Percentiles rank a stretch among this genome's conserved stretches.
Evolutionary conservation across 2,888 invertebrate genomes (phyloP).

Genomic region (Apodemia hepburni): DNA sequence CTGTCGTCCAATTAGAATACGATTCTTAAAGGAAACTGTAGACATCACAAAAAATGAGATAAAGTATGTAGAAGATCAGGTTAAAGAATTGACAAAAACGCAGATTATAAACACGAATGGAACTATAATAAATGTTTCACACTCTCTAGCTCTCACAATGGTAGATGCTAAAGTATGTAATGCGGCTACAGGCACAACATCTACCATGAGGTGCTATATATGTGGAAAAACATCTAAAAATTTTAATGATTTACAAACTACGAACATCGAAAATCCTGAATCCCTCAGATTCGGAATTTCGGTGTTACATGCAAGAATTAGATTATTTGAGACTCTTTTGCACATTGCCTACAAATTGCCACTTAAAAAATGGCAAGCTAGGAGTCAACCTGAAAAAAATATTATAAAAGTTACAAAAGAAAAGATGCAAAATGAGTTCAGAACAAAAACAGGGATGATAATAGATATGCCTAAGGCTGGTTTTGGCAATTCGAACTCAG

Average conservation of each 20-base stretch:
- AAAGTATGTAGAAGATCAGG: constrained; percentile 7
- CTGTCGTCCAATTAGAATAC: constrained; percentile 18
- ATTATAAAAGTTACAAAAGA: constrained; percentile 23
- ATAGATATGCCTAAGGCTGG: constrained; percentile 37
- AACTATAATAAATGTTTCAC: constrained; percentile 27
- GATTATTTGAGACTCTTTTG: constrained; percentile 38
- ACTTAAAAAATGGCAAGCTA: constrained; percentile 37
- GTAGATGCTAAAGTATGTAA: constrained; percentile 41
- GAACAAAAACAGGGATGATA: constrained; percentile 34
- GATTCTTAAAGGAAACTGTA: constrained; percentile 17
- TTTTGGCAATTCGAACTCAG: constrained; percentile 25
- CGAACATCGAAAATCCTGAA: constrained; percentile 21
- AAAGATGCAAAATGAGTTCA: constrained; percentile 29
- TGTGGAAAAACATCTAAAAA: constrained; percentile 40
- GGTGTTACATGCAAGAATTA: constrained; percentile 38
- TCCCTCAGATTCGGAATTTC: constrained; percentile 35
- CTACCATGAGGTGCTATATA: constrained; percentile 41
- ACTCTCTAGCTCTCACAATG: constrained; percentile 37
- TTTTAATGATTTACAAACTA: constrained; percentile 33
- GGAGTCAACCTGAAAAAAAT: constrained; percentile 28
- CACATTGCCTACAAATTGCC: constrained; percentile 42
- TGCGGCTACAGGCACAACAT: constrained; percentile 38
- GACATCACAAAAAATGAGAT: constrained; percentile 21
- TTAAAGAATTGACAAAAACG: background rate
- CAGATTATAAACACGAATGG: background rate